Percentiles rank a stretch among this genome's conserved stretches.
Evolutionary conservation across 2,797 vertebrate species (phyloP).

Genomic region (Ctenochaetus hawaiiensis): DNA sequence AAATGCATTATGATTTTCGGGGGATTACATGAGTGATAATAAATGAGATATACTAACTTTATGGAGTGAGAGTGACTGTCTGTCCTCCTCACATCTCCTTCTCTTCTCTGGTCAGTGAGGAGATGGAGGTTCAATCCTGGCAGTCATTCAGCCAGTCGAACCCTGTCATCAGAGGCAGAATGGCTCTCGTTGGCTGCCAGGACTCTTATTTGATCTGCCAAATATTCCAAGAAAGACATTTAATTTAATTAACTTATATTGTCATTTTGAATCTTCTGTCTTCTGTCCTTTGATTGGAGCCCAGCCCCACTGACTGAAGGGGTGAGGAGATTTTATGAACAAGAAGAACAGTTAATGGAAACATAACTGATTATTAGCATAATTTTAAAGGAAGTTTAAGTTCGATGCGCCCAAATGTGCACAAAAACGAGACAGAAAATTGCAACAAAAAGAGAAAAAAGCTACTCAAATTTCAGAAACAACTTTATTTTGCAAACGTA

Average conservation of each 20-base stretch:
- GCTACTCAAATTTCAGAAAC: slow-evolving; percentile 21
- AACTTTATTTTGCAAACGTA: slow-evolving; percentile 62
- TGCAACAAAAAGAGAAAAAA: background rate
- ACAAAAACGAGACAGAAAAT: background rate
- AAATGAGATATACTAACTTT: no score
- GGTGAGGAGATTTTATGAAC: background rate
- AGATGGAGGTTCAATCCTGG: no score
- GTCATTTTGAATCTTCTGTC: background rate
- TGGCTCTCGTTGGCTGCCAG: background rate
- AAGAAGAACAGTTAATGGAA: background rate
- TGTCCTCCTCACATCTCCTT: no score
- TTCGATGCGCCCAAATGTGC: no score
- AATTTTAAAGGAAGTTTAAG: no score
- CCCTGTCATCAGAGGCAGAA: background rate
- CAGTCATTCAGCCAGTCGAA: no score
- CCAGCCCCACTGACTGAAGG: background rate
- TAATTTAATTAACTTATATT: background rate
- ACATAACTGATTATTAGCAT: background rate
- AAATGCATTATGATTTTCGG: no score
- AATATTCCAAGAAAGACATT: background rate
- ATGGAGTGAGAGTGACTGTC: no score
- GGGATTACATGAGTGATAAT: no score
- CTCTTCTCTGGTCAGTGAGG: no score
- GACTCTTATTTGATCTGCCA: background rate
- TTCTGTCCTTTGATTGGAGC: background rate